Base-by-base conservation (phyloP, 2,113 vertebrate species). In the Amia ocellicauda region DNA sequence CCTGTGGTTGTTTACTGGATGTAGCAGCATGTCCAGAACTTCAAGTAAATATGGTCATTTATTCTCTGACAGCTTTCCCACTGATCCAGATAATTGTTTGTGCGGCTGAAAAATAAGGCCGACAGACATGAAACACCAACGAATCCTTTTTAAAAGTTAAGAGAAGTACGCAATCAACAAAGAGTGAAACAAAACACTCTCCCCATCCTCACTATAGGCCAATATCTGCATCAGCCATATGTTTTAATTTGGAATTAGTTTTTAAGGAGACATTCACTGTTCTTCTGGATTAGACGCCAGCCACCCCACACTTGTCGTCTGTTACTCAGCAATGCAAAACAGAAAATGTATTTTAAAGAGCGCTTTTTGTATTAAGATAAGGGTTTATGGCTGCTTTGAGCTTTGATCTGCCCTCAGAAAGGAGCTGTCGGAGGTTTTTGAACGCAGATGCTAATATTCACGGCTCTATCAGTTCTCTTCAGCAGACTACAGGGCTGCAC, bases 161-260 rank as follows among this genome's bases (percentile, higher is more conserved):
- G 59, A 69, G 79, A 80, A 74, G 60, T 42, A 62, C 66, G 59
- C 27, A 69, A 7, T 14, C 60, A 55, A 56, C 40, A 20, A 20
- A 49, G 64, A 62, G 50, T 26, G 42, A 70, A 72, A 73, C 59
- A 66, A 61, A 72, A 66, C 58, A 62, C 66, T 72, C 81, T 72
- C 60, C 64, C 52, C n/a, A 19, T 74, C 69, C 68, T 62, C 74
- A n/a, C n/a, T n/a, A n/a, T n/a, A n/a, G n/a, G n/a, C 66, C 76
- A 78, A 82, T 88, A 90, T 88, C 86, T 88, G 76, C 61, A 78
- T 73, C 72, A 71, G 71, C 81, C 84, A 88, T 79, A 85, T 83
- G 83, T 82, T 87, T 80, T 70, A 74, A 83, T 83, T 78, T 73
- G 73, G 79, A 81, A 81, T 73, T 24, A 60, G 77, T 80, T 68